phyloP scores from a whole-genome alignment of 2,888 invertebrate genomes.

The Drosophila mayaguana region DNA sequence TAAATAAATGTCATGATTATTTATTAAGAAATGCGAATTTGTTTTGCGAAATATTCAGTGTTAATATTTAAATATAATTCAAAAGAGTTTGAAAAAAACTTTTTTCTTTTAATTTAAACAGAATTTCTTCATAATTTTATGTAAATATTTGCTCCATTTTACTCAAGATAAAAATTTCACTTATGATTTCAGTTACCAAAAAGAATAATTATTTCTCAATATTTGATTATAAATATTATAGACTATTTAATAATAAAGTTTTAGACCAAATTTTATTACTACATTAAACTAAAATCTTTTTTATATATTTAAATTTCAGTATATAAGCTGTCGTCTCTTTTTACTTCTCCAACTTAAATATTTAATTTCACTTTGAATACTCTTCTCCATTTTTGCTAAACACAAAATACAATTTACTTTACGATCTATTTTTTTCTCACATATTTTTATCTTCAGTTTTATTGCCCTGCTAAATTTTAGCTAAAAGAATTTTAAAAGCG shows the following conservation, averaged over 20 bases:
- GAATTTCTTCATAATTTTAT: background rate
- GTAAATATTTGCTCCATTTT: no score
- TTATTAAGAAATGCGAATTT: background rate
- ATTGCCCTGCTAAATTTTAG: background rate
- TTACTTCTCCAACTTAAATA: background rate
- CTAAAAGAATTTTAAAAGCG: conserved; percentile 26
- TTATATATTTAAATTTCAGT: background rate
- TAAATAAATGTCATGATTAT: background rate
- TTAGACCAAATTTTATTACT: background rate
- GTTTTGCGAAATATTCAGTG: background rate
- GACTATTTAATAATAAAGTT: background rate
- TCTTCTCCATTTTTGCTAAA: background rate
- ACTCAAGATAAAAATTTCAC: no score
- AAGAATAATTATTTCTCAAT: background rate
- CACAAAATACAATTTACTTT: conserved; percentile 3
- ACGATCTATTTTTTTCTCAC: background rate
- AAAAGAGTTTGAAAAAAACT: background rate
- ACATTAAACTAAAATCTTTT: background rate
- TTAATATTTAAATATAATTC: background rate
- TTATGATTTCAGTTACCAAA: background rate
- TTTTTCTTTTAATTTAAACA: no score
- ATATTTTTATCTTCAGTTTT: background rate
- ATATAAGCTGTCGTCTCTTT: background rate
- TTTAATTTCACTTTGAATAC: conserved; percentile 1
- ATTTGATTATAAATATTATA: background rate